Evolutionary conservation across 1,140 invertebrate species (phyloP), one percentile per base, ranked within the genome.

Genomic region (Drosophila subpulchrella): DNA sequence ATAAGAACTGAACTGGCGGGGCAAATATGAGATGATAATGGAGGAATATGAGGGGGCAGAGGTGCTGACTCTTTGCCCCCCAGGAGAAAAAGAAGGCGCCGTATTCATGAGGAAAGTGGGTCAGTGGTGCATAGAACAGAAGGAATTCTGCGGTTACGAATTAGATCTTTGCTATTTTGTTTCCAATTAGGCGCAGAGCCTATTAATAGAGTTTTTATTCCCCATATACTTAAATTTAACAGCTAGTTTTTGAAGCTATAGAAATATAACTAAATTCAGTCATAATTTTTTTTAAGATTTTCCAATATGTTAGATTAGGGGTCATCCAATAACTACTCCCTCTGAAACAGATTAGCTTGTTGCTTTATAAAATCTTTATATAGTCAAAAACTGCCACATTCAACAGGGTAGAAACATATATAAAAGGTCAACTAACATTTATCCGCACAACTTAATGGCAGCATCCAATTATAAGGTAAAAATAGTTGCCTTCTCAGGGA

Each of bases 71-170:
- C 38, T 61, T 73, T 61, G 72, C 13, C 68, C 66, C 41, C 56
- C 1, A 11, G 34, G 38, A 36, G 76, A 76, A 50, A 76, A 20
- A 20, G 20, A 20, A 76, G 74, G 74, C 74, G 44, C 42, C 36
- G 56, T 62, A 62, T 75, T 80, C 63, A 61, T 76, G 51, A 46
- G 32, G 34, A n/a, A 83, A 84, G 36, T 83, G 76, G 80, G 80
- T 84, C 80, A 83, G 53, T 83, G 56, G 63, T 66, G 61, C 48
- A 39, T 13, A 42, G 8, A 34, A 56, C 39, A 10, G 10, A 12
- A 17, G 30, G 4, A 36, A 20, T 39, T 11, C n/a, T 32, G 24
- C 34, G 12, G 38, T 8, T 24, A 3, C 32, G 50, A n/a, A 12
- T 34, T 17, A 42, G 38, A 24, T 46, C 13, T 38, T 5, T 2